These are phyloP conservation scores for Tapera naevia DNA, from an alignment of 2,797 vertebrate genomes.

Conservation along the genomic window DNA sequence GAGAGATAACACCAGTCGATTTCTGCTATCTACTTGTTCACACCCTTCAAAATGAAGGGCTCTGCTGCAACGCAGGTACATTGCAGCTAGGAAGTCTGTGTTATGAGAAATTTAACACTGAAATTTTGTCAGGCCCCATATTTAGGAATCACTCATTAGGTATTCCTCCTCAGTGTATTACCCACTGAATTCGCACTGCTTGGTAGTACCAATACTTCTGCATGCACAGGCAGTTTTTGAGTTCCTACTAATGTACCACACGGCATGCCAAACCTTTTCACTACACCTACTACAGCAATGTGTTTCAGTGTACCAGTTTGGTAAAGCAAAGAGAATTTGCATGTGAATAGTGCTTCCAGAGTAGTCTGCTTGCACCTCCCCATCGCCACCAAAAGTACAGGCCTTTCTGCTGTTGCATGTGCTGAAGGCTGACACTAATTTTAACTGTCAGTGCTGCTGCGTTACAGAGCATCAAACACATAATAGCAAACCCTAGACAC, in stretches of 20 bases:
- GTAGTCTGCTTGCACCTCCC: background rate
- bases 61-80: background rate
- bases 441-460: background rate
- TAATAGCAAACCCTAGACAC: background rate
- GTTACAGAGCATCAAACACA: background rate
- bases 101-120: background rate
- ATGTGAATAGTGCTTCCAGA: background rate
- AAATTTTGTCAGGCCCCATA: background rate
- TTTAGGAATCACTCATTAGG: background rate
- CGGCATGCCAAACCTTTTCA: background rate
- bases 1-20: background rate
- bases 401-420: background rate
- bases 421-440: background rate
- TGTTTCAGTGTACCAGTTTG: background rate
- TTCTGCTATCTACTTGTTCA: background rate
- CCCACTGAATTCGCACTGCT: background rate
- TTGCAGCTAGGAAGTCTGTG: background rate
- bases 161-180: background rate
- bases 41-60: background rate
- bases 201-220: background rate
- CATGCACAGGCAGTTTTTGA: fast-evolving
- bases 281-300: background rate
- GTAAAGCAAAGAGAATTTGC: background rate
- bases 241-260: background rate
- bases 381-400: background rate